Percentiles rank a stretch among this genome's conserved stretches.
These are phyloP conservation scores for Caenorhabditis panamensis DNA, from an alignment of 2,888 invertebrate species.

Conservation along the genomic window DNA sequence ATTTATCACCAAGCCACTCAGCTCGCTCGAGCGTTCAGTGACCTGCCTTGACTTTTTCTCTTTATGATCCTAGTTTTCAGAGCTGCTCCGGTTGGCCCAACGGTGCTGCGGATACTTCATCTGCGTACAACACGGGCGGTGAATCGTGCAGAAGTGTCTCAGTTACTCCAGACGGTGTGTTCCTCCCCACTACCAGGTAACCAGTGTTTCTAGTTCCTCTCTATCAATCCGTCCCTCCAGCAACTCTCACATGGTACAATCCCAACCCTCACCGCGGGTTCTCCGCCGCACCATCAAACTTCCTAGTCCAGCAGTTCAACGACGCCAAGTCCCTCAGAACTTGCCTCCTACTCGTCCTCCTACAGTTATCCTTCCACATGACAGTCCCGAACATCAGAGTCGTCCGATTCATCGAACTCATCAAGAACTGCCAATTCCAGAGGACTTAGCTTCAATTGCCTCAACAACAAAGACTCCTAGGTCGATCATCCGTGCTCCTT, in stretches of 20 bases:
- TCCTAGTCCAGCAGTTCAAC: slow-evolving; percentile 47
- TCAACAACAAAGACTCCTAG: slow-evolving; percentile 28
- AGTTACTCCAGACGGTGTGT: slow-evolving; percentile 67
- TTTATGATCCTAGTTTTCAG: slow-evolving; percentile 5
- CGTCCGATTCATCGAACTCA: slow-evolving; percentile 42
- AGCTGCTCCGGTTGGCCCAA: slow-evolving; percentile 61
- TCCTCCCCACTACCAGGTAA: slow-evolving; percentile 41
- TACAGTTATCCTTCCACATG: slow-evolving; percentile 58
- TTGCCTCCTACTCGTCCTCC: slow-evolving; percentile 47
- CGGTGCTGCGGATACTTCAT: slow-evolving; percentile 84
- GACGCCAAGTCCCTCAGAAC: slow-evolving; percentile 33
- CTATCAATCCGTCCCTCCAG: slow-evolving; percentile 8
- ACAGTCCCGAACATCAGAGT: slow-evolving; percentile 45
- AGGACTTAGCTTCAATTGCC: slow-evolving; percentile 29
- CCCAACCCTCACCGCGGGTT: slow-evolving; percentile 52
- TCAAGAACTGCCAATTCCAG: slow-evolving; percentile 32
- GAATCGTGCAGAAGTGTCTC: slow-evolving; percentile 86
- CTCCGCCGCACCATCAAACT: slow-evolving; percentile 57
- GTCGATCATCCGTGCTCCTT: slow-evolving; percentile 43
- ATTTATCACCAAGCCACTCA: slow-evolving; percentile 25
- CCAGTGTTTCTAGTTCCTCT: no score
- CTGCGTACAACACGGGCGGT: slow-evolving; percentile 87
- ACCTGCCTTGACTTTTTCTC: neutral
- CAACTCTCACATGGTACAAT: slow-evolving; percentile 40
- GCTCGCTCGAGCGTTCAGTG: neutral